Base-by-base conservation (phyloP, 1,140 invertebrate genomes). In the Bombus confusus region DNA sequence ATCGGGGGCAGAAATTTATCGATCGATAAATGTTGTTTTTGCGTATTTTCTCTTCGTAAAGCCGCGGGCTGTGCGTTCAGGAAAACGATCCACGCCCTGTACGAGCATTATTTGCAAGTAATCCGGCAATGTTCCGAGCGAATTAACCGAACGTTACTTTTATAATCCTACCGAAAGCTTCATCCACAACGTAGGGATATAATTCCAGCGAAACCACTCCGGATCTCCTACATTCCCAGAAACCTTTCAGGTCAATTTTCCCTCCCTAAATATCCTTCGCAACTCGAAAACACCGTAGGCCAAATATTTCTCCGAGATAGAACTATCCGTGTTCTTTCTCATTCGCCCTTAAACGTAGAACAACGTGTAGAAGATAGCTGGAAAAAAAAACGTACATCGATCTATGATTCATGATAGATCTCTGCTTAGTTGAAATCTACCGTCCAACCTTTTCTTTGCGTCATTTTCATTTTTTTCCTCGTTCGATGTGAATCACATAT, bases 1-100 rank as follows among this genome's bases (percentile, higher is more conserved):
- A 85, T 57, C 69, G 79, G 34, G 59, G 69, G 13, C 59, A 57
- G 15, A 34, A 78, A 57, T 85, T 81, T 68, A 75, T 81, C 79
- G 71, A 72, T 68, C 71, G 78, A 41, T 57, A 62, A 85, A 47
- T 13, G 28, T 85, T 74, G 41, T 73, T 73, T 85, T 80, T 79
- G 12, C 52, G 22, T 28, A 34, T 71, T 78, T 83, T 69, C 74
- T 37, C 1, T 68, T 39, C 43, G 37, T 18, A 25, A 39, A 28
- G 4, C 25, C 57, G 18, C 41, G 8, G 5, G 18, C 3, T 15
- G 31, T 15, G 15, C 41, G 18, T 13, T 2, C 31, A 57, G 43
- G 25, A 52, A n/a, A 52, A 66, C 57, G 31, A 3, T 57, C 31
- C 59, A 10, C 18, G 8, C 37, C 31, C 39, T 4, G 18, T 47